phyloP scores from a whole-genome alignment of 2,888 invertebrate species.

The Pseudolycoriella hygida region DNA sequence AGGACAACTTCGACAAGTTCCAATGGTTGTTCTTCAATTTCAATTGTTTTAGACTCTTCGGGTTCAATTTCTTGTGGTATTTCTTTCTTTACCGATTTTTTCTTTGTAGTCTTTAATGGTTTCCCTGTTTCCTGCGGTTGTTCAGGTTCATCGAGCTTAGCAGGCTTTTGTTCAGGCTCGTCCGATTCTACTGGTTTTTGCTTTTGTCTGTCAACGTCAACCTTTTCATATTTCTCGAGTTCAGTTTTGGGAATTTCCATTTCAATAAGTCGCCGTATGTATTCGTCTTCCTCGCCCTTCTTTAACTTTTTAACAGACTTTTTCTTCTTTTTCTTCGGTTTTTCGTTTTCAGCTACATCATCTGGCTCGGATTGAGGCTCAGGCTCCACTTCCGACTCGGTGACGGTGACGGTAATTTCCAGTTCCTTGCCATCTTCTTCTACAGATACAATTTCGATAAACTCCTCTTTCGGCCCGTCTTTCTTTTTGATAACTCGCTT shows the following conservation, averaged over 20 bases:
- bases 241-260: slow-evolving; percentile 29
- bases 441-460: slow-evolving; percentile 26
- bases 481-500: slow-evolving; percentile 25
- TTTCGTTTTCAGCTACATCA: slow-evolving; percentile 11
- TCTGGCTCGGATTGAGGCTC: slow-evolving; percentile 10
- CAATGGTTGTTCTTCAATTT: slow-evolving; percentile 21
- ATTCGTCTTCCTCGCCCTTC: slow-evolving; percentile 23
- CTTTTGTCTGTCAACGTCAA: slow-evolving; percentile 21
- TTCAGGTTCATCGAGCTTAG: neutral
- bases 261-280: slow-evolving; percentile 23
- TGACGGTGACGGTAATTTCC: slow-evolving; percentile 27
- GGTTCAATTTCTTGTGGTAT: slow-evolving; percentile 8
- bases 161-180: slow-evolving; percentile 18
- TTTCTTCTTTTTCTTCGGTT: slow-evolving; percentile 18
- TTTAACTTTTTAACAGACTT: slow-evolving; percentile 16
- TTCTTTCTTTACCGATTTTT: slow-evolving; percentile 14
- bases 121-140: slow-evolving; percentile 12
- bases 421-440: slow-evolving; percentile 28
- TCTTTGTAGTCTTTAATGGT: slow-evolving; percentile 10
- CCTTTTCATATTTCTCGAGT: slow-evolving; percentile 8
- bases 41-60: slow-evolving; percentile 10
- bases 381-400: slow-evolving; percentile 23
- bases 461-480: slow-evolving; percentile 27
- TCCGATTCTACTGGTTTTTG: slow-evolving; percentile 18
- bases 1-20: slow-evolving; percentile 1